A percentile compares a stretch with the other conserved stretches of the same genome.
Evolutionary conservation across 2,888 invertebrate species (phyloP).

Genomic region (Eristalis pertinax): DNA sequence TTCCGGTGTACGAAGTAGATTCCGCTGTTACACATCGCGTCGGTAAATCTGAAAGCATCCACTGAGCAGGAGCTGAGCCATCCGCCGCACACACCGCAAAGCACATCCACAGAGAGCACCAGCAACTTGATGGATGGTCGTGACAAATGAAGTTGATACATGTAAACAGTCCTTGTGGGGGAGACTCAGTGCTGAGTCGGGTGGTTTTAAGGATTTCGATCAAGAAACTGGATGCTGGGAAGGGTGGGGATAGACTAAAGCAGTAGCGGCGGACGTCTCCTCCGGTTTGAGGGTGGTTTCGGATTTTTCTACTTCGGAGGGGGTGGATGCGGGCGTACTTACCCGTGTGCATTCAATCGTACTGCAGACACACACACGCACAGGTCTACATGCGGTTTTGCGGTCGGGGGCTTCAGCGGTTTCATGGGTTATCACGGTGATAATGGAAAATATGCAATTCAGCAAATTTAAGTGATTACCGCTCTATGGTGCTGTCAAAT

Average conservation of each 20-base stretch:
- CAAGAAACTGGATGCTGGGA: not conserved
- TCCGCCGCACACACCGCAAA: not conserved
- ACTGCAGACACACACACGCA: not conserved
- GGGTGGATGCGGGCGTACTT: not conserved
- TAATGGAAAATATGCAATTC: slow-evolving; percentile 52
- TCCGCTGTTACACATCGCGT: slow-evolving; percentile 53
- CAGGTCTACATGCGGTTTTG: not conserved
- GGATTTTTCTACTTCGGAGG: not conserved
- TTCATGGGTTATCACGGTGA: slow-evolving; percentile 29
- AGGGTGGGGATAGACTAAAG: not conserved
- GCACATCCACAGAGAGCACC: not conserved
- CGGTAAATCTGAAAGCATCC: slow-evolving; percentile 53
- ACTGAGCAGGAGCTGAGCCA: slow-evolving; percentile 7
- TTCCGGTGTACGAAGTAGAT: slow-evolving; percentile 51
- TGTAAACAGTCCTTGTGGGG: slow-evolving; percentile 27
- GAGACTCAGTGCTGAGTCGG: slow-evolving; percentile 18
- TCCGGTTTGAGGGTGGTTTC: not conserved
- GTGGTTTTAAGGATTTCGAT: slow-evolving; percentile 39
- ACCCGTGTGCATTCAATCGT: slow-evolving; percentile 15
- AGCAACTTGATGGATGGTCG: slow-evolving; percentile 55
- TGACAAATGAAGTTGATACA: slow-evolving; percentile 62
- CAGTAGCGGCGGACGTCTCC: too few relatives aligned
- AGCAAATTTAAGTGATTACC: slow-evolving; percentile 59
- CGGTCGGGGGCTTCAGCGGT: slow-evolving; percentile 25
- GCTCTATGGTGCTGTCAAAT: slow-evolving; percentile 38